Evolutionary conservation across 2,888 invertebrate species (phyloP).

Genomic region (Ormyrus rosae): DNA sequence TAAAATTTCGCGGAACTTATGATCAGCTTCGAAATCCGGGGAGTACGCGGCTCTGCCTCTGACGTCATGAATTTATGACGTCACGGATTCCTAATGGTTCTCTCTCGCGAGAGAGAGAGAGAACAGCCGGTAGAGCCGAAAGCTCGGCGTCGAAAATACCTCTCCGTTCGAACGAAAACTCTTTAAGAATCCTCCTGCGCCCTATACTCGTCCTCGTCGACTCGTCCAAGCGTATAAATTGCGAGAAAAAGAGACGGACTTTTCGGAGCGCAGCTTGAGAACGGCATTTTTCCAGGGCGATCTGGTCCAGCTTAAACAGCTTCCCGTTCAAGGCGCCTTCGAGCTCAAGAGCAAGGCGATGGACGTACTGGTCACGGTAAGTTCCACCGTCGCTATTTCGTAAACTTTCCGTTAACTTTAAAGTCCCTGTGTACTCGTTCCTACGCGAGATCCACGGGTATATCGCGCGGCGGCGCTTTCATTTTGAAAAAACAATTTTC

Average conservation of each 20-base stretch:
- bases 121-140: not conserved
- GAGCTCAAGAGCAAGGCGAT: slow-evolving; percentile 89
- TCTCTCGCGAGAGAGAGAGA: not conserved
- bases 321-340: slow-evolving; percentile 80
- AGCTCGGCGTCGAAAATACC: not conserved
- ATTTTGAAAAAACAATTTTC: no score
- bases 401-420: not conserved
- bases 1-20: no score
- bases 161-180: no score
- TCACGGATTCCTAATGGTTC: not conserved
- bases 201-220: not conserved
- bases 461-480: no score
- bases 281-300: slow-evolving; percentile 83
- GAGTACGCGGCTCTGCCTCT: no score
- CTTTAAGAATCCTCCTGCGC: no score
- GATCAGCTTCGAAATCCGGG: no score
- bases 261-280: not conserved
- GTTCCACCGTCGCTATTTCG: slow-evolving; percentile 45
- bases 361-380: slow-evolving; percentile 84
- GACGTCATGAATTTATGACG: no score
- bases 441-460: no score
- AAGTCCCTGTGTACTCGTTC: no score
- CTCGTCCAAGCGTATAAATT: not conserved
- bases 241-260: not conserved
- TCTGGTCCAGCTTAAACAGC: slow-evolving; percentile 90